Evolutionary conservation across 2,888 invertebrate genomes (phyloP).

Genomic region (Geophilus truncorum): DNA sequence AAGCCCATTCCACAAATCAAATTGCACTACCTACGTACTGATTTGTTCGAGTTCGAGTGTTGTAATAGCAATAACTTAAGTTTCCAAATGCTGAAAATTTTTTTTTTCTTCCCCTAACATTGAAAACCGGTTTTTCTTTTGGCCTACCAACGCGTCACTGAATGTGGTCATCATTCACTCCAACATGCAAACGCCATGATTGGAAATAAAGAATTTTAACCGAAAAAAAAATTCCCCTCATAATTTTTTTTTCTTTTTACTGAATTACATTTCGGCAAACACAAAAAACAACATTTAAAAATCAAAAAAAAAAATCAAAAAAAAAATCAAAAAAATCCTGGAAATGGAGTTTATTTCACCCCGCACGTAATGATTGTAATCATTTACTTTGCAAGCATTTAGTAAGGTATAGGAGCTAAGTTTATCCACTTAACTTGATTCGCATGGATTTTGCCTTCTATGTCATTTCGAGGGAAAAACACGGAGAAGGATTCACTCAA

Average conservation of each 20-base stretch:
- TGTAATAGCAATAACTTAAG: constrained; percentile 7
- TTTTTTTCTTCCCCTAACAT: not conserved
- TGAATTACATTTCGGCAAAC: too few species aligned
- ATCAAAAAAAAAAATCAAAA: not conserved
- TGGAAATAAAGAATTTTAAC: not conserved
- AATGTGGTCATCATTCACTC: constrained; percentile 20
- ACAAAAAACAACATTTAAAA: not conserved
- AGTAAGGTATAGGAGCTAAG: constrained; percentile 2
- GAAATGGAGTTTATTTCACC: not conserved
- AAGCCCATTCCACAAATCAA: constrained; percentile 2
- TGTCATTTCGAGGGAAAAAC: constrained; percentile 11
- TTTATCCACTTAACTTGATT: constrained; percentile 27
- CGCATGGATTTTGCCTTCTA: constrained; percentile 11
- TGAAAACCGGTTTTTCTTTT: not conserved
- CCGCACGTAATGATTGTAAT: constrained; percentile 6
- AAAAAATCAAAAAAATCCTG: not conserved
- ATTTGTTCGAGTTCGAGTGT: constrained; percentile 6
- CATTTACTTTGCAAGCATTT: constrained; percentile 19
- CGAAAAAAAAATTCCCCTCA: not conserved
- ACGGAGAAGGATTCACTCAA: constrained; percentile 14
- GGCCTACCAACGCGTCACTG: constrained; percentile 14
- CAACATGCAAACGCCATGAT: not conserved
- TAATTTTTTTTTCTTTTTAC: not conserved
- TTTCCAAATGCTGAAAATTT: not conserved
- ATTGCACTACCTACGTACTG: not conserved